A percentile compares a stretch with the other conserved stretches of the same genome.
phyloP scores from a whole-genome alignment of 2,113 vertebrate genomes.

The Morone chrysops region DNA sequence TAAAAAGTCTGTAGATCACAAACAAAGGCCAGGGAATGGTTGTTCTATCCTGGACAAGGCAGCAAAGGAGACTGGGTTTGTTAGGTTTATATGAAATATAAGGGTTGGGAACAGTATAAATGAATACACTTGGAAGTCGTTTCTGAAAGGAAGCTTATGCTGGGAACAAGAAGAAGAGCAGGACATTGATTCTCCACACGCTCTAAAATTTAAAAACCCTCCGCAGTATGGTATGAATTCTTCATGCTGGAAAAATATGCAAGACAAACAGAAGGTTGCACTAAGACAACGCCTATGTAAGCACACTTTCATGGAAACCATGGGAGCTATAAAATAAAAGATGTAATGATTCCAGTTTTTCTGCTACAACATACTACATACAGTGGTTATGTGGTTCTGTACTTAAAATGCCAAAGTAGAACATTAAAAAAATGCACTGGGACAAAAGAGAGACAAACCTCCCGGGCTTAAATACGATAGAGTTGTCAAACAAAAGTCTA shows the following conservation, averaged over 20 bases:
- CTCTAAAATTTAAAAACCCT: conserved; percentile 51
- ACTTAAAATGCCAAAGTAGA: conserved; percentile 5
- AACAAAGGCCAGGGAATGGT: neutral
- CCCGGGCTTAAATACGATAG: neutral
- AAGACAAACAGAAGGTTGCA: conserved; percentile 49
- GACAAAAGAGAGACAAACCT: conserved; percentile 1
- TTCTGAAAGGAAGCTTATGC: conserved; percentile 14
- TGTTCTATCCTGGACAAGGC: neutral
- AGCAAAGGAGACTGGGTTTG: conserved; percentile 4
- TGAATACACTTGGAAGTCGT: neutral
- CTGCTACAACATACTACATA: conserved; percentile 6
- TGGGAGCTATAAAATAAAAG: conserved; percentile 51
- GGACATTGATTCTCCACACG: conserved; percentile 60
- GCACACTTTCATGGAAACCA: conserved; percentile 42
- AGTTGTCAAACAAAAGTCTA: conserved; percentile 16
- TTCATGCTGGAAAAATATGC: conserved; percentile 48
- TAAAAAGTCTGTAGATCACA: conserved; percentile 9
- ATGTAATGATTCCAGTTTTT: conserved; percentile 37
- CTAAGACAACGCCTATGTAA: conserved; percentile 27
- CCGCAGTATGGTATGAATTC: conserved; percentile 62
- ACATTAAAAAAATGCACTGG: neutral
- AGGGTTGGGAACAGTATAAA: neutral
- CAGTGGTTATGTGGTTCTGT: conserved; percentile 27
- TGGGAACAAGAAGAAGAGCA: conserved; percentile 53
- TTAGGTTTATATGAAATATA: neutral